A percentile compares a stretch with the other conserved stretches of the same genome.
phyloP scores from a whole-genome alignment of 2,113 vertebrate species.

The Thunnus maccoyii region DNA sequence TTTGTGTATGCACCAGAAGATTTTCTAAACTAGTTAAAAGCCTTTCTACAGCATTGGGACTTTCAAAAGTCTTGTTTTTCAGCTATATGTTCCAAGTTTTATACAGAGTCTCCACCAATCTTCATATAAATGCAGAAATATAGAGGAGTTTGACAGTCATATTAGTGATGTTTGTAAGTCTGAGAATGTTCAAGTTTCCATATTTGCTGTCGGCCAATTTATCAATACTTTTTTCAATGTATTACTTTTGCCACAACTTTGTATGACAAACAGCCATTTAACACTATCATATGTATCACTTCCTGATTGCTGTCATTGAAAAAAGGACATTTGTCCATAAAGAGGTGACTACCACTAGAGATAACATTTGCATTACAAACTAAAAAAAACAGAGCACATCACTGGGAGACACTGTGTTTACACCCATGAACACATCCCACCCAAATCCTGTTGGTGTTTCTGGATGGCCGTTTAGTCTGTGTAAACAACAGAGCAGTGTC shows the following conservation, averaged over 20 bases:
- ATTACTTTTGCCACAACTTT: background rate
- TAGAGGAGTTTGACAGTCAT: background rate
- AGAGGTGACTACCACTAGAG: background rate
- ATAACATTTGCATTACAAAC: slow-evolving; percentile 31
- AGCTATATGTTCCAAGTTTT: too few relatives aligned
- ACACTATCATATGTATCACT: background rate
- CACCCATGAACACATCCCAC: slow-evolving; percentile 7
- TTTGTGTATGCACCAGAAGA: background rate
- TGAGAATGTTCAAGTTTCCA: too few relatives aligned
- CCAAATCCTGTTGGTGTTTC: slow-evolving; percentile 17
- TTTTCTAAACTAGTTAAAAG: background rate
- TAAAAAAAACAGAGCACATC: background rate
- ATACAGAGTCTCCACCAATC: too few relatives aligned
- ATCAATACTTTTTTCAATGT: too few relatives aligned
- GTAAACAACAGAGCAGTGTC: slow-evolving; percentile 53
- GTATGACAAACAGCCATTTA: background rate
- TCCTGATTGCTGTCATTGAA: background rate
- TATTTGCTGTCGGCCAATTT: too few relatives aligned
- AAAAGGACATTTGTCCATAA: background rate
- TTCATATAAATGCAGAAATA: too few relatives aligned
- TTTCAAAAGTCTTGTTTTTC: background rate
- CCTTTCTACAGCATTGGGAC: background rate
- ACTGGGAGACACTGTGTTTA: slow-evolving; percentile 20
- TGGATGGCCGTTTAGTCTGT: background rate
- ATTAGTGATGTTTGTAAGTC: too few relatives aligned